Conservation (phyloP, 2,888 invertebrate genomes). For the Drosophila macrospina region DNA sequence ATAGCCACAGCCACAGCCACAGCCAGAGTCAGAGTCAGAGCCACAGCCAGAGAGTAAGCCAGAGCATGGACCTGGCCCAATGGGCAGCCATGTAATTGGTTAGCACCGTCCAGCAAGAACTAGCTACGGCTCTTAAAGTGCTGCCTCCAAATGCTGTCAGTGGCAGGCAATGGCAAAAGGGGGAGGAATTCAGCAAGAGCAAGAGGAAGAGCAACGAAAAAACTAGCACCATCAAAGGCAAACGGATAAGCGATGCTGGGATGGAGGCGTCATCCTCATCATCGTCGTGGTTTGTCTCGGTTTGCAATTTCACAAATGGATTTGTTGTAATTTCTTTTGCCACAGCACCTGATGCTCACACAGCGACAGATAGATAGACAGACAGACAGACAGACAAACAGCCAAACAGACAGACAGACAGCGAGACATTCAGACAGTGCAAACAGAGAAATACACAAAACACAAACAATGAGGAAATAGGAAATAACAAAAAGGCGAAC, state of each 20-base stretch:
- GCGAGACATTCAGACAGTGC: slow-evolving; percentile 35
- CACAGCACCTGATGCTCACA: slow-evolving; percentile 81
- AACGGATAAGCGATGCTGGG: slow-evolving; percentile 52
- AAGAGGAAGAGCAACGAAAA: not conserved
- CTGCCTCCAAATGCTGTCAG: slow-evolving; percentile 48
- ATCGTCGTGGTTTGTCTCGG: slow-evolving; percentile 66
- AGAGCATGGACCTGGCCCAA: slow-evolving; percentile 10
- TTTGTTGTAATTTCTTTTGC: slow-evolving; percentile 79
- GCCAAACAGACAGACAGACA: slow-evolving; percentile 18
- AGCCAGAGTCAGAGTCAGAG: not conserved
- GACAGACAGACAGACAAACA: slow-evolving; percentile 27
- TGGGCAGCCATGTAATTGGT: slow-evolving; percentile 66
- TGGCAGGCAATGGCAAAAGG: slow-evolving; percentile 48
- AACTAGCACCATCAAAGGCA: slow-evolving; percentile 51
- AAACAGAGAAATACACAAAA: slow-evolving; percentile 42
- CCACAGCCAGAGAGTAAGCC: not conserved
- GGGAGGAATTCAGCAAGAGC: slow-evolving; percentile 26
- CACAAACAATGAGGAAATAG: slow-evolving; percentile 62
- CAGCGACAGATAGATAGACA: slow-evolving; percentile 53
- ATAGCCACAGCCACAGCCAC: slow-evolving; percentile 19
- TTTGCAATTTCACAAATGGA: slow-evolving; percentile 81
- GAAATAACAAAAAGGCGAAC: slow-evolving; percentile 54
- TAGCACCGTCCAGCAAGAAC: slow-evolving; percentile 39
- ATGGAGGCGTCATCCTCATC: slow-evolving; percentile 43
- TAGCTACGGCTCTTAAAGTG: slow-evolving; percentile 48